Evolutionary conservation across 2,113 vertebrate genomes (phyloP), one percentile per base, ranked within the genome.

Genomic region (Hiodon tergisus): DNA sequence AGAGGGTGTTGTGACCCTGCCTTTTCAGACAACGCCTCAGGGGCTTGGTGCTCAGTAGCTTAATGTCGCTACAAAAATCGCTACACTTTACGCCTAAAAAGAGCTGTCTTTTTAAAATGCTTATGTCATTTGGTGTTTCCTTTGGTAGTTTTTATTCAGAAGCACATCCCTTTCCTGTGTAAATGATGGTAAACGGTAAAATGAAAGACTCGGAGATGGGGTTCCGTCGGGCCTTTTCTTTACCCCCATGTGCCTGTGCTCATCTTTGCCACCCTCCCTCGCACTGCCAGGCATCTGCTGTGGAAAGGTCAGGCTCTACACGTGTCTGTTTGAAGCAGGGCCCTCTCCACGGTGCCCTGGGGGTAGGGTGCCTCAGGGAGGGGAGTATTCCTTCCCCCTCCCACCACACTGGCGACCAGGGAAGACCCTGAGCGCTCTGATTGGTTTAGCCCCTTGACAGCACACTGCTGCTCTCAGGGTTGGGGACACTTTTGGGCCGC

Each of bases 241-340:
- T 53, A 14, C n/a, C 53, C 7, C 11, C 60, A 6, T 66, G 62
- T 66, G 9, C 8, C 14, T 7, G 13, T 46, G 70, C 0, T 10
- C 16, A 4, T 48, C 13, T 6, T 14, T 4, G 10, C 47, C 48
- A 6, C 46, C 47, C 10, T 5, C 46, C 71, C n/a, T 50, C 3
- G 7, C n/a, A 9, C 31, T 58, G 54, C 10, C 0, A 16, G 74
- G 75, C 68, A 81, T 77, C 86, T 76, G 84, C 81, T 86, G 83
- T 77, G 86, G 83, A 88, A 84, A 89, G 89, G 90, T 86, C 88
- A 54, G 10, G 10, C 57, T 55, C 67, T 50, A 9, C 10, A 46
- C 10, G 16, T 60, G 14, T 70, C 57, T 60, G n/a, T 76, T 69
- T 60, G 67, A 69, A 54, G 31, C 5, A 51, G 4, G 13, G 46